phyloP scores from a whole-genome alignment of 92 coral and sea anemone species.

The Diadumene lineata region DNA sequence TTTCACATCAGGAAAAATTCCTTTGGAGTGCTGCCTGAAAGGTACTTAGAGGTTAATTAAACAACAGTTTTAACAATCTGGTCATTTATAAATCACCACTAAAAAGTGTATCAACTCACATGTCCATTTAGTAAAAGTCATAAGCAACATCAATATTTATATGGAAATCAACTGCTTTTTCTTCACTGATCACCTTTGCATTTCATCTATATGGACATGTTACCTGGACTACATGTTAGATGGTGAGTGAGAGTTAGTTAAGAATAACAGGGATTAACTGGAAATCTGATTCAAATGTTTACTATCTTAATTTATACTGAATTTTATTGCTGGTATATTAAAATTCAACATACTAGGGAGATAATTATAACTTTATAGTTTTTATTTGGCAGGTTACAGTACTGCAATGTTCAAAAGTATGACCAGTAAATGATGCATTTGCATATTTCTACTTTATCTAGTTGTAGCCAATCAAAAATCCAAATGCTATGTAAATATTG shows the following conservation, averaged over 20 bases:
- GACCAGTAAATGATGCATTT: too few species aligned
- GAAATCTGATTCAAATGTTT: not conserved
- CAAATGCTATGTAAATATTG: too few species aligned
- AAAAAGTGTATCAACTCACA: not conserved
- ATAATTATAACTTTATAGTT: too few species aligned
- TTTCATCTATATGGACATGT: too few species aligned
- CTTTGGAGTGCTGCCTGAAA: not conserved
- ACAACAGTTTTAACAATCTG: not conserved
- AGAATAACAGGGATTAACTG: not conserved
- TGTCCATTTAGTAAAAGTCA: too few species aligned
- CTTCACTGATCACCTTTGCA: too few species aligned
- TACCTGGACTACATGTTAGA: not conserved
- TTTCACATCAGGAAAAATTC: not conserved
- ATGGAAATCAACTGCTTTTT: not conserved
- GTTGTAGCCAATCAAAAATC: too few species aligned
- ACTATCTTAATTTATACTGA: not conserved
- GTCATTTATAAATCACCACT: not conserved
- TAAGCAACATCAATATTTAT: too few species aligned
- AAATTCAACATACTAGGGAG: too few species aligned
- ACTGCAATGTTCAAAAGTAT: too few species aligned
- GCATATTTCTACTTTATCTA: too few species aligned
- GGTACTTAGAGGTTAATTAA: not conserved
- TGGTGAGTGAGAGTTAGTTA: not conserved
- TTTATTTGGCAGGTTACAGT: too few species aligned
- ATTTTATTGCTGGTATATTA: not conserved